Evolutionary conservation across 2,797 vertebrate species (phyloP).

Genomic region (Squalus acanthias): DNA sequence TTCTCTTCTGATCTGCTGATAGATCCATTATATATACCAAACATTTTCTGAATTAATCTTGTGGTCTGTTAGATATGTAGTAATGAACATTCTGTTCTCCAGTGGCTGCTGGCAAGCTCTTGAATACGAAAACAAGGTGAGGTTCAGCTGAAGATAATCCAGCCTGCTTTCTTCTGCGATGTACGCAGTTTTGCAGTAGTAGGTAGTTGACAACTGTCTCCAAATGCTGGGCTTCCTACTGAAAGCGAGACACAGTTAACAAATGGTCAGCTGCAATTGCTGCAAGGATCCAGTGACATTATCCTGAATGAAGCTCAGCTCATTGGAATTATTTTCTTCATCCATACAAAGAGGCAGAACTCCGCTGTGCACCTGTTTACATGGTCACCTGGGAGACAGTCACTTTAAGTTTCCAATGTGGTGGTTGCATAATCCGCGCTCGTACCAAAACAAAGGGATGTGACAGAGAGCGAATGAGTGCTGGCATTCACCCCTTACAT

Average conservation of each 20-base stretch:
- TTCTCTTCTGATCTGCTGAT: neutral
- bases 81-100: neutral
- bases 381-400: neutral
- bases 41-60: neutral
- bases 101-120: neutral
- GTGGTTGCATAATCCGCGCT: neutral
- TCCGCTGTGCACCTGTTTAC: neutral
- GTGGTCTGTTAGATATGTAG: neutral
- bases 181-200: neutral
- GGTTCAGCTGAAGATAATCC: neutral
- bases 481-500: neutral
- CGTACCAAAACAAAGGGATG: neutral
- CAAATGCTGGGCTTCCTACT: neutral
- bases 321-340: neutral
- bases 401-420: neutral
- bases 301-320: neutral
- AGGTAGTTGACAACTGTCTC: neutral
- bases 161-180: neutral
- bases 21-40: neutral
- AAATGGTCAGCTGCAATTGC: neutral
- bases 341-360: neutral
- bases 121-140: neutral
- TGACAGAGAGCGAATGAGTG: neutral
- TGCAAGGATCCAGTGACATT: neutral
- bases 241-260: neutral